Conservation (phyloP, 2,113 vertebrate genomes). For the Corynorhinus townsendii region DNA sequence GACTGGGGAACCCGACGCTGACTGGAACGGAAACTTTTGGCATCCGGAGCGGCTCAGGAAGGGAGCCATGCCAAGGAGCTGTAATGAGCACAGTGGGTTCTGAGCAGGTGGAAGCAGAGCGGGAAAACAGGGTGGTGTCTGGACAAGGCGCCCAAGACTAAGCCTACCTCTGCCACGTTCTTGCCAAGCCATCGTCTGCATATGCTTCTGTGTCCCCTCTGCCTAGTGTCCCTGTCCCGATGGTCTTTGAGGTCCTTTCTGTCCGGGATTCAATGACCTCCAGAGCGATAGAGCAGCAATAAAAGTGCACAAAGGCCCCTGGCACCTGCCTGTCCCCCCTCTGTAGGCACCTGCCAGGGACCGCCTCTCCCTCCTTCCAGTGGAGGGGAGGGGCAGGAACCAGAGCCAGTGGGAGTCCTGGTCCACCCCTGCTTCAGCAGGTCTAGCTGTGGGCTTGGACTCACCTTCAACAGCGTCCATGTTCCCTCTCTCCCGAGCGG, state of each 20-base stretch:
- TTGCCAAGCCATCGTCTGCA: background rate
- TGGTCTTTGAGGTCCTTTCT: background rate
- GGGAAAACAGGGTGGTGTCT: background rate
- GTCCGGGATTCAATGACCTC: background rate
- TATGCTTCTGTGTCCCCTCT: background rate
- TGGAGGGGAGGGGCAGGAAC: background rate
- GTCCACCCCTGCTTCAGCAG: rapidly evolving
- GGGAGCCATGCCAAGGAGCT: background rate
- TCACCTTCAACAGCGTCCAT: rapidly evolving
- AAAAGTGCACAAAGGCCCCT: rapidly evolving
- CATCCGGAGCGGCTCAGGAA: background rate
- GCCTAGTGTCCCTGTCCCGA: background rate
- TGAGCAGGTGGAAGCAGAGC: background rate
- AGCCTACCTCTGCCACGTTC: background rate
- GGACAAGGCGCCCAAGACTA: rapidly evolving
- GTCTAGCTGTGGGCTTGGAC: background rate
- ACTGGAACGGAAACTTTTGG: background rate
- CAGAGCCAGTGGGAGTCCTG: background rate
- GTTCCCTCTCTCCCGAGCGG: background rate
- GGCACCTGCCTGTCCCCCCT: no score
- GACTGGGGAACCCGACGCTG: background rate
- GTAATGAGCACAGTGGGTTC: no score
- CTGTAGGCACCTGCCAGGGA: background rate
- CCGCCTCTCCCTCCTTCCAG: rapidly evolving
- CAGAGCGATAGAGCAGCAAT: background rate